phyloP scores from a whole-genome alignment of 2,797 vertebrate species.

The Scyliorhinus canicula region DNA sequence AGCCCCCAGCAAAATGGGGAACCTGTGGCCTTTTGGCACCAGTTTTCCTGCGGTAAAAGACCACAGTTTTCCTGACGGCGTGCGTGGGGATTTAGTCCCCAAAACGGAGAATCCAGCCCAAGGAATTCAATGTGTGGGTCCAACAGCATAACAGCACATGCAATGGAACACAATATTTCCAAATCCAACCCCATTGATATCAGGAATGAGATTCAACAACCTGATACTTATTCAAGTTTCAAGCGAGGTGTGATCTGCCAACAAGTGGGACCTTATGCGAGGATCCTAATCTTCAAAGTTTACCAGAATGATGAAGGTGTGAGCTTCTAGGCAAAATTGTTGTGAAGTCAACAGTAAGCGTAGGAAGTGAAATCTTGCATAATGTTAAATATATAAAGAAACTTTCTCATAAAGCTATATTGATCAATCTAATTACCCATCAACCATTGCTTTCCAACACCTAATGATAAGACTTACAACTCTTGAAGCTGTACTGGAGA shows the following conservation, averaged over 20 bases:
- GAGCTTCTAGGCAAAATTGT: background rate
- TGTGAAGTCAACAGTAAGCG: too few species aligned
- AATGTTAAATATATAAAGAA: too few species aligned
- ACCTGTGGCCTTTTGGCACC: too few species aligned
- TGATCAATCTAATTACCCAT: background rate
- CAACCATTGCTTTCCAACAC: background rate
- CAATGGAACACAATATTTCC: background rate
- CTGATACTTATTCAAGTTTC: background rate
- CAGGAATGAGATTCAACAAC: background rate
- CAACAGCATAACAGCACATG: background rate
- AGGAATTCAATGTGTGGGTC: background rate
- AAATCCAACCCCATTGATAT: background rate
- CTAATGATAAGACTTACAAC: background rate
- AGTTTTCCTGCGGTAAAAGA: too few species aligned
- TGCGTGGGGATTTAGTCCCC: too few species aligned
- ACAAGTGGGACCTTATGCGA: background rate
- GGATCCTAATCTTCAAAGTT: background rate
- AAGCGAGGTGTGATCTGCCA: background rate
- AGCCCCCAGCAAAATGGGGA: too few species aligned
- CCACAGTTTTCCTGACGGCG: too few species aligned
- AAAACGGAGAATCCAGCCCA: too few species aligned
- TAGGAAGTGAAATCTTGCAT: background rate
- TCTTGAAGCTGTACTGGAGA: background rate
- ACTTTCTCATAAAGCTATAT: background rate
- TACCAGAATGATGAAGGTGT: background rate